A percentile compares a stretch with the other conserved stretches of the same genome.
phyloP scores from a whole-genome alignment of 2,888 invertebrate genomes.

The Teinopalpus imperialis region DNA sequence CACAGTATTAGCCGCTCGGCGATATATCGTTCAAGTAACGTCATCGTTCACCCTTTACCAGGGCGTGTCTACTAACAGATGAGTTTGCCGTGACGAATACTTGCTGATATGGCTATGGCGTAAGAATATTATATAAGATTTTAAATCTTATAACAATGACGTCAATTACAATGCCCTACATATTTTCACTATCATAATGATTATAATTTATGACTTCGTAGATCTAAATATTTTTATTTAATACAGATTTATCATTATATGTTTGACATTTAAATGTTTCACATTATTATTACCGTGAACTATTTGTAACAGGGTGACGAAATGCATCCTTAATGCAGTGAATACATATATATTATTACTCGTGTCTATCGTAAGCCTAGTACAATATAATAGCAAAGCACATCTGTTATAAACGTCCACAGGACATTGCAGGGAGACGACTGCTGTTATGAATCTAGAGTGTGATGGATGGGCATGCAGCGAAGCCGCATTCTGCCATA shows the following conservation, averaged over 20 bases:
- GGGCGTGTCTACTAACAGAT: conserved; percentile 59
- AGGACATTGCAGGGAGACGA: conserved; percentile 59
- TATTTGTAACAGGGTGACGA: neutral
- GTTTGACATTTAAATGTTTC: too few relatives aligned
- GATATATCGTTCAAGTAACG: conserved; percentile 73
- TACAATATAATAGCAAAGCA: conserved; percentile 47
- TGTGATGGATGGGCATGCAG: conserved; percentile 67
- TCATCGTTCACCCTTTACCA: conserved; percentile 63
- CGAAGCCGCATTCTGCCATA: conserved; percentile 37
- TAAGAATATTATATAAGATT: conserved; percentile 24
- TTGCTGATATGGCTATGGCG: conserved; percentile 44
- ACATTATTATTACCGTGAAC: neutral
- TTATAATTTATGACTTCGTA: too few relatives aligned
- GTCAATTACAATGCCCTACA: too few relatives aligned
- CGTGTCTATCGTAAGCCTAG: conserved; percentile 33
- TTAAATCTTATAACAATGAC: too few relatives aligned
- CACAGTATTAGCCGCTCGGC: conserved; percentile 72
- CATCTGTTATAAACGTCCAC: conserved; percentile 57
- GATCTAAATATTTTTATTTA: too few relatives aligned
- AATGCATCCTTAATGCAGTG: neutral
- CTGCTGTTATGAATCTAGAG: conserved; percentile 70
- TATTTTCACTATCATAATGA: too few relatives aligned
- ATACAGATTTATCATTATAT: too few relatives aligned
- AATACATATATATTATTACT: neutral
- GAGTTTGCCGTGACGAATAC: conserved; percentile 53